Evolutionary conservation across 2,888 invertebrate genomes (phyloP), one percentile per base, ranked within the genome.

Genomic region (Drosophila conformis): DNA sequence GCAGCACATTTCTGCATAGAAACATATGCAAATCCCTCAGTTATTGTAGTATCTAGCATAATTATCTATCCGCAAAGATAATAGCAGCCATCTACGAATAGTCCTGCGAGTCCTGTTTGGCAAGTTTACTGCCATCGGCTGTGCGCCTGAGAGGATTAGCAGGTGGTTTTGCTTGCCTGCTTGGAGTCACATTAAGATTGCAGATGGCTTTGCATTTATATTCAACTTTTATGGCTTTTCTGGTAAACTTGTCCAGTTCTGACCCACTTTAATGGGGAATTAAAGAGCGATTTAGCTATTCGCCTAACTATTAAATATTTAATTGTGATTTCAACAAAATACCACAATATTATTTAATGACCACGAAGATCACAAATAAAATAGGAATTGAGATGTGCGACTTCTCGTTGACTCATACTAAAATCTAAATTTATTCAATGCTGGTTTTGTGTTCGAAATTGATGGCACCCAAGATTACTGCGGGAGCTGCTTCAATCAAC

Each of bases 1-100:
- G 10, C 25, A 15, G 4, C 25, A 46, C 15, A 15, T 25, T 46
- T 8, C 21, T 8, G 46, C 38, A 31, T n/a, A 27, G 29, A 70
- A 15, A 64, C 65, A 53, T 73, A 86, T 83, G 80, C 71, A 78
- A 74, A 81, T 75, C 69, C 65, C 42, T 78, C 42, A 64, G 68
- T 77, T 78, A 83, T 74, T 78, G 76, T 82, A 74, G 75, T 80
- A 76, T 76, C 75, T 77, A 59, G 80, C 72, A 76, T 87, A 84
- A 89, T 83, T 82, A 87, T 74, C 79, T 87, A 83, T 79, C 70
- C 81, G 76, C 66, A 21, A 72, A 72, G 72, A 78, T 81, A 86
- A 83, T 77, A 60, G 76, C n/a, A 46, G 15, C 1, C 21, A 46
- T 46, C 46, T 46, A 25, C 21, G 15, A 46, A 82, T 82, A 88